A percentile compares a stretch with the other conserved stretches of the same genome.
These are phyloP conservation scores for Atrina japonica DNA, from an alignment of 2,888 invertebrate species.

Conservation along the genomic window DNA sequence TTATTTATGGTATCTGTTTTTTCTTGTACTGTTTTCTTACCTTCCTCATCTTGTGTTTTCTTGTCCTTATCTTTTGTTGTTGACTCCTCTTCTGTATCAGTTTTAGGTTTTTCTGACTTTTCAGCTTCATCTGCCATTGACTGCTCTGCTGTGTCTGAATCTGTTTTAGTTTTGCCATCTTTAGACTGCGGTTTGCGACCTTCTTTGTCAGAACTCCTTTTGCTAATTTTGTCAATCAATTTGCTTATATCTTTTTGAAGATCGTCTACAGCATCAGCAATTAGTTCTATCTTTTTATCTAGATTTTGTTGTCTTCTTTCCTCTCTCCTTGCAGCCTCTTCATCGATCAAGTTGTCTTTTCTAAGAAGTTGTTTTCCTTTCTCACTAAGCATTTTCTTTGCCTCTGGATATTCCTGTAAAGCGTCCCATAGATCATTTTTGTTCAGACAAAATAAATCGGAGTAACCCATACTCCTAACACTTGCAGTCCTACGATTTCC, in stretches of 20 bases:
- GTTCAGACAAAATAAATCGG: conserved; percentile 95
- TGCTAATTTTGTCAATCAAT: conserved; percentile 27
- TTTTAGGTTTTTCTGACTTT: no score
- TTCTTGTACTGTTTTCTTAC: neutral
- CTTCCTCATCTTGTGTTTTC: neutral
- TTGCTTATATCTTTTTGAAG: conserved; percentile 25
- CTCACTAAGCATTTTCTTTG: conserved; percentile 79
- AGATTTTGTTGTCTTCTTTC: conserved; percentile 38
- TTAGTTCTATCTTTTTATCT: conserved; percentile 41
- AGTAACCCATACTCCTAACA: conserved; percentile 87
- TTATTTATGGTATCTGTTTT: neutral
- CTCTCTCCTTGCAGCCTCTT: conserved; percentile 71
- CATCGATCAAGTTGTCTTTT: conserved; percentile 83
- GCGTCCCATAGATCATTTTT: conserved; percentile 94
- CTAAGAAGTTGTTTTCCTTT: conserved; percentile 83
- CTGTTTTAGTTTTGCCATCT: no score
- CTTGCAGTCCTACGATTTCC: conserved; percentile 93
- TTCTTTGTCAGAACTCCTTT: neutral
- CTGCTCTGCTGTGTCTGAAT: no score
- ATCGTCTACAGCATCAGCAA: conserved; percentile 41
- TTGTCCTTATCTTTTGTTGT: no score
- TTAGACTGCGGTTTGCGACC: neutral
- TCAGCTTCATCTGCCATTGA: no score
- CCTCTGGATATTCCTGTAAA: conserved; percentile 83
- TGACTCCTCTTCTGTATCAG: no score